Percentiles rank a stretch among this genome's conserved stretches.
Conservation (phyloP, 2,113 vertebrate species). For the Tetraodon nigroviridis region DNA sequence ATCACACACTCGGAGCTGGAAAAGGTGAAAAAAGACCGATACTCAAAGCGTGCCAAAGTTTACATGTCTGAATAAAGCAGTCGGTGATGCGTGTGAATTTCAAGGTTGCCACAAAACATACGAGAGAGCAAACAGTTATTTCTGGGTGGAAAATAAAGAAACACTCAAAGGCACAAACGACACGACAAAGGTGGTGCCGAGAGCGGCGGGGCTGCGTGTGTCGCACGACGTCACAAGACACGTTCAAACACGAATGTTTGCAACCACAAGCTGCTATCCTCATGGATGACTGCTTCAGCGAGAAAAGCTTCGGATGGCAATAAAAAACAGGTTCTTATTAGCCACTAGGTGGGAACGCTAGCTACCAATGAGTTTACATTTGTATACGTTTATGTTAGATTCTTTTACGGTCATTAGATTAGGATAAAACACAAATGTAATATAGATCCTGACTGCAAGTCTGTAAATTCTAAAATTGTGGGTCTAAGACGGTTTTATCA, state of each 20-base stretch:
- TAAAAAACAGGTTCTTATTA: too few species aligned
- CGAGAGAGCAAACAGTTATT: slow-evolving; percentile 10
- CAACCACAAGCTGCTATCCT: slow-evolving; percentile 40
- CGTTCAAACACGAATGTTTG: slow-evolving; percentile 3
- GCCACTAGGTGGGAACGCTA: too few species aligned
- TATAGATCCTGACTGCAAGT: too few species aligned
- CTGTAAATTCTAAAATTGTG: too few species aligned
- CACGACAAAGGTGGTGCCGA: slow-evolving; percentile 17
- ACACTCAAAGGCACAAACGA: slow-evolving; percentile 1
- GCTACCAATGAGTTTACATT: too few species aligned
- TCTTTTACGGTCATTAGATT: too few species aligned
- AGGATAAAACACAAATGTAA: too few species aligned
- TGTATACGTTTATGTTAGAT: too few species aligned
- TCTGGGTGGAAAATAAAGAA: slow-evolving; percentile 13
- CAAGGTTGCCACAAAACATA: slow-evolving; percentile 23
- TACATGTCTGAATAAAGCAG: slow-evolving; percentile 15
- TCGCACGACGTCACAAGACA: background rate
- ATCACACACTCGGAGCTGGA: slow-evolving; percentile 2
- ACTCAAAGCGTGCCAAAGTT: slow-evolving; percentile 31
- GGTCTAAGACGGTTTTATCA: slow-evolving; percentile 11
- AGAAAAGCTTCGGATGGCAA: too few species aligned
- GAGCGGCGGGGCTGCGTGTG: slow-evolving; percentile 11
- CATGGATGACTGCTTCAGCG: slow-evolving; percentile 48
- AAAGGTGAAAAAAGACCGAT: slow-evolving; percentile 10
- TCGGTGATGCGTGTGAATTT: background rate